Evolutionary conservation across 2,888 invertebrate genomes (phyloP).

Genomic region (Caenorhabditis imperialis): DNA sequence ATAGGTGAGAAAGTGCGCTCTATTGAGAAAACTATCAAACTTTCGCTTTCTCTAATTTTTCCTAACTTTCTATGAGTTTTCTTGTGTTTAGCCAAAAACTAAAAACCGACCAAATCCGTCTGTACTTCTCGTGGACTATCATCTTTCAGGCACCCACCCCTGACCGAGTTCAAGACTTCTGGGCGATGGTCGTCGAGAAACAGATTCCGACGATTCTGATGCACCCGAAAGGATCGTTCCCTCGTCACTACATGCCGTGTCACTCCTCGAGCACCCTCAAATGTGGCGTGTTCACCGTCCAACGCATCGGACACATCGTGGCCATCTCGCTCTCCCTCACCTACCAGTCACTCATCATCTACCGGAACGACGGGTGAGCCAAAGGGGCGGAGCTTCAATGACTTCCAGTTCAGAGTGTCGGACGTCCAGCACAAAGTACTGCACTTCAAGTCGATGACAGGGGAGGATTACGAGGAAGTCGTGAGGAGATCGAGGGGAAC

Average conservation of each 20-base stretch:
- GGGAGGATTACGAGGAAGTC: neutral
- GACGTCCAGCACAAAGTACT: slow-evolving; percentile 18
- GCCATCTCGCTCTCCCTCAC: slow-evolving; percentile 13
- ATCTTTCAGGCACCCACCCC: slow-evolving; percentile 1
- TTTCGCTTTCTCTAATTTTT: too few relatives aligned
- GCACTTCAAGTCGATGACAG: slow-evolving; percentile 11
- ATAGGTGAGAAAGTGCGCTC: too few relatives aligned
- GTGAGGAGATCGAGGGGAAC: neutral
- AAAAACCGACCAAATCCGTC: too few relatives aligned
- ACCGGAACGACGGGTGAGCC: slow-evolving; percentile 4
- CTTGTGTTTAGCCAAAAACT: too few relatives aligned
- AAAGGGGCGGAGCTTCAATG: neutral
- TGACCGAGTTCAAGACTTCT: slow-evolving; percentile 15
- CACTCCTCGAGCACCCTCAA: neutral
- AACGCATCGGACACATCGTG: slow-evolving; percentile 10
- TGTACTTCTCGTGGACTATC: too few relatives aligned
- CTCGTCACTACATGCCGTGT: slow-evolving; percentile 15
- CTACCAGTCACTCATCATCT: slow-evolving; percentile 20
- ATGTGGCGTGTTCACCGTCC: slow-evolving; percentile 13
- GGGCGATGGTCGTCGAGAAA: slow-evolving; percentile 26
- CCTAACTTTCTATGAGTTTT: too few relatives aligned
- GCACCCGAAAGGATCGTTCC: neutral
- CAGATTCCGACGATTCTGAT: slow-evolving; percentile 22
- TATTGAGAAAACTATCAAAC: too few relatives aligned
- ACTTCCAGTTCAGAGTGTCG: neutral